Conservation (phyloP, 2,113 vertebrate species). For the Psittacula cyanocephala region DNA sequence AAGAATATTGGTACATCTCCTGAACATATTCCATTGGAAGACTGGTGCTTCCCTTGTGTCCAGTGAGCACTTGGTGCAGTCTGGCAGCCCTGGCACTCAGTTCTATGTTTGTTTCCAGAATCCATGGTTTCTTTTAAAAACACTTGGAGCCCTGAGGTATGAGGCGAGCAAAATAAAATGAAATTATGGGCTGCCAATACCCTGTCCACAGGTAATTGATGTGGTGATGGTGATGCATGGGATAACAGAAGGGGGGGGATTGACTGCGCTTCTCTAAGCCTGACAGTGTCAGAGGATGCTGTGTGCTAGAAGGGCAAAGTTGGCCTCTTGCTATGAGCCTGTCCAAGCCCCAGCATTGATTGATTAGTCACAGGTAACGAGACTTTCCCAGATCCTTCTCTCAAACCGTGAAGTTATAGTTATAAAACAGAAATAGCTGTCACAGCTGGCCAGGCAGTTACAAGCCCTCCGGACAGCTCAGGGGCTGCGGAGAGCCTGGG, state of each 20-base stretch:
- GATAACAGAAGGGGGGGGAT: not conserved
- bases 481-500: not conserved
- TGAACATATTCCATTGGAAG: no score
- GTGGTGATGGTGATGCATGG: no score
- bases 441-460: conserved; percentile 12
- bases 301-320: not conserved
- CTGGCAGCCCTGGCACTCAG: no score
- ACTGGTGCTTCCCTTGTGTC: no score
- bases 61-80: no score
- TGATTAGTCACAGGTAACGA: conserved; percentile 27
- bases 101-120: no score
- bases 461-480: not conserved
- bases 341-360: not conserved
- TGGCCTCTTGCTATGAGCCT: not conserved
- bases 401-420: not conserved
- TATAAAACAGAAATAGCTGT: not conserved
- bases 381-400: conserved; percentile 5
- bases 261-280: not conserved
- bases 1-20: no score
- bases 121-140: no score
- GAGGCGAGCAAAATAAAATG: no score
- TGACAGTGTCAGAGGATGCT: not conserved
- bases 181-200: no score
- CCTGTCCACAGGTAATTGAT: no score
- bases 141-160: no score